Evolutionary conservation across 2,113 vertebrate species (phyloP).

Genomic region (Ramphastos sulfuratus): DNA sequence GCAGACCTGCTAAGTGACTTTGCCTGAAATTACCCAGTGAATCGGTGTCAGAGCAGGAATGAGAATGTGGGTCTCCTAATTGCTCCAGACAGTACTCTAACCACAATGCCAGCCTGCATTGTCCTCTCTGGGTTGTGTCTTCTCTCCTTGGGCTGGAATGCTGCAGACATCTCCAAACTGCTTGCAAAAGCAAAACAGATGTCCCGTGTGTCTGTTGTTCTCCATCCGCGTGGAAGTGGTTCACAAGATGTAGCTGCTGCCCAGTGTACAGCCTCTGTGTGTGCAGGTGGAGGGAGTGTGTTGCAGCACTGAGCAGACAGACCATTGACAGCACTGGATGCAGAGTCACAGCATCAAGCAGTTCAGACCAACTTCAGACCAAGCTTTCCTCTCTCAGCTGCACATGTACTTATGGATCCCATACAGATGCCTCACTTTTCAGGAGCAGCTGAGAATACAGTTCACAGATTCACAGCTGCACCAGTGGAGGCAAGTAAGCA

Average conservation of each 20-base stretch:
- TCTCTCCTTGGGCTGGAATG: not conserved
- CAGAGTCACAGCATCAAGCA: rapidly evolving
- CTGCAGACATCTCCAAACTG: not conserved
- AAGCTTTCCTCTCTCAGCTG: not conserved
- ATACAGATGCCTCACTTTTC: rapidly evolving
- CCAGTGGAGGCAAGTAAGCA: not conserved
- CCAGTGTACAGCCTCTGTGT: rapidly evolving
- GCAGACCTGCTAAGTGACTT: not conserved
- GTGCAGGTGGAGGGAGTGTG: not conserved
- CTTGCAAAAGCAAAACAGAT: not conserved
- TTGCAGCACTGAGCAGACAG: rapidly evolving
- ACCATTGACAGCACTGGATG: rapidly evolving
- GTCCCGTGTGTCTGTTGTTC: not conserved
- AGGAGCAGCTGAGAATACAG: not conserved
- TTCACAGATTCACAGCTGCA: no score
- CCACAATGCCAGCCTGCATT: not conserved
- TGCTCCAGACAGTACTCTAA: not conserved
- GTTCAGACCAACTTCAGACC: rapidly evolving
- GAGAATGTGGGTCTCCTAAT: not conserved
- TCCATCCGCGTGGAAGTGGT: not conserved
- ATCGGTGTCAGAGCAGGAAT: not conserved
- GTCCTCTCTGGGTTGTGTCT: not conserved
- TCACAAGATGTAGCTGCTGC: not conserved
- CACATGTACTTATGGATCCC: rapidly evolving
- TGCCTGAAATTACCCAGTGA: not conserved